phyloP scores from a whole-genome alignment of 2,888 invertebrate species.

The Acanthosoma haemorrhoidale region DNA sequence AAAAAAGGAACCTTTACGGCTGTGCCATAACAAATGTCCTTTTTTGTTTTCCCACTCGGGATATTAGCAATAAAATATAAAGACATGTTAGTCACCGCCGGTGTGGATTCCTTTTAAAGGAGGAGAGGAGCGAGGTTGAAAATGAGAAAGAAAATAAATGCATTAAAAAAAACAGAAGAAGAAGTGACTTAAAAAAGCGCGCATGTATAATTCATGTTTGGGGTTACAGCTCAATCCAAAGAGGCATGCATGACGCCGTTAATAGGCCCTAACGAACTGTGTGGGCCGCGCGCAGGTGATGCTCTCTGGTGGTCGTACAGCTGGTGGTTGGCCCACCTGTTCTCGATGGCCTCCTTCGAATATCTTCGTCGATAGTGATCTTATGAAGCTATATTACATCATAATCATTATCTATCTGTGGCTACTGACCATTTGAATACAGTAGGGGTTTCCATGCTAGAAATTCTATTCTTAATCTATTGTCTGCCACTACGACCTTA shows the following conservation, averaged over 20 bases:
- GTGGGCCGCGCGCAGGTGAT: neutral
- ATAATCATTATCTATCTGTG: too few species aligned
- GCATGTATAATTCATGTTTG: conserved; percentile 1
- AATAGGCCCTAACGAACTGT: conserved; percentile 2
- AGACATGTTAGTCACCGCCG: conserved; percentile 12
- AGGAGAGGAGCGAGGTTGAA: neutral
- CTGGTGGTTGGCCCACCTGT: too few species aligned
- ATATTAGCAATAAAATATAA: neutral
- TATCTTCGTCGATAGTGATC: too few species aligned
- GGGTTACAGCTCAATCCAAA: conserved; percentile 10
- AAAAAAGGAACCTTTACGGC: neutral
- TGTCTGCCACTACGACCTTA: too few species aligned
- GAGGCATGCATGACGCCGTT: conserved; percentile 9
- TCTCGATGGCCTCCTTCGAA: too few species aligned
- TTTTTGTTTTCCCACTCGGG: neutral
- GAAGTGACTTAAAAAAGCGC: neutral
- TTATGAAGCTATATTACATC: too few species aligned
- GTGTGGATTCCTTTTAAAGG: neutral
- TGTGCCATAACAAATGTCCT: neutral
- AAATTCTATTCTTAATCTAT: too few species aligned
- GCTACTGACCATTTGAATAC: too few species aligned
- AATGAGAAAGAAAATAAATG: neutral
- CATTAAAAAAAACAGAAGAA: neutral
- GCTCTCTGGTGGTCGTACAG: neutral
- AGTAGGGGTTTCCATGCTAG: too few species aligned